Base-by-base conservation (phyloP, 2,113 vertebrate species). In the Xenotilapia caudafasciata region DNA sequence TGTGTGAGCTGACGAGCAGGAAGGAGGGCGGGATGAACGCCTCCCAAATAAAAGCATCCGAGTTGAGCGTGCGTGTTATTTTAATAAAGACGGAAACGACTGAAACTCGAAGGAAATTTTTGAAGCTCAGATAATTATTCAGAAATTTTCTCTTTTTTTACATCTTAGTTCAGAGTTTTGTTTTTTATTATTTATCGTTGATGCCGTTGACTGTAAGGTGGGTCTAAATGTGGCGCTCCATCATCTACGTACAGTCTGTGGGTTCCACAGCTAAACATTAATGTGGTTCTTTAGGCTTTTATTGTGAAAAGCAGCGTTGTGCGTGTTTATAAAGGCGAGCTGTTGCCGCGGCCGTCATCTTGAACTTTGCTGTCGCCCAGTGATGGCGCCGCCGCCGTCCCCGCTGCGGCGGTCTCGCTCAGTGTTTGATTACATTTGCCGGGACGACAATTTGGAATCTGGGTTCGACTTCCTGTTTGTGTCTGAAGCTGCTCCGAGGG, bases 1-100 rank as follows among this genome's bases (percentile, higher is more conserved):
- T 26, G 73, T 81, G 80, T 80, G 80, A 84, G 83, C 90, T 23
- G 91, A 92, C 88, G 75, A 68, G 85, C 85, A 84, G 80, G 70
- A 89, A 73, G 54, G 15, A 68, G 33, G 42, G 73, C 45, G 13
- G 15, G 14, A 3, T 17, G 26, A 49, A 31, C n/a, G 21, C 9
- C 42, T 49, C 42, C 6, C 14, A 73, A 17, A 73, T 17, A 73
- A 45, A 28, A 17, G 42, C 23, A 7, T 47, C 14, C 0, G 1
- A 7, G 42, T 19, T 5, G 6, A 12, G 15, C 10, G 1, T 31
- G 70, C 2, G 4, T n/a, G 31, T 65, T 65, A n/a, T 35, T 65
- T 35, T 35, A n/a, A 35, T n/a, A 2, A 65, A 55, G 23, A 4
- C 5, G 54, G 54, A 56, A 7, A 26, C 21, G 4, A 55, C 2